Evolutionary conservation across 2,797 vertebrate genomes (phyloP).

Genomic region (Pagetopsis macropterus): DNA sequence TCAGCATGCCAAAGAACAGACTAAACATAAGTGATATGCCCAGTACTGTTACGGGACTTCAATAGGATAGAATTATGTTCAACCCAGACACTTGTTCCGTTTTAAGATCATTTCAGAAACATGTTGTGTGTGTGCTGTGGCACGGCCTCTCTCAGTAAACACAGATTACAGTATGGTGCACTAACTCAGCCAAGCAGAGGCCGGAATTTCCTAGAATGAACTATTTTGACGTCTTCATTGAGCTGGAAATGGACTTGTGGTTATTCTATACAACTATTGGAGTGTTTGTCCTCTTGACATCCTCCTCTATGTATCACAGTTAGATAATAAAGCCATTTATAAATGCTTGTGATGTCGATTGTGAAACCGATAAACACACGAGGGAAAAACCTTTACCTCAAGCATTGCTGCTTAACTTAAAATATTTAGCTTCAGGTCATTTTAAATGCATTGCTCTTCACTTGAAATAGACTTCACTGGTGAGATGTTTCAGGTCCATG

Average conservation of each 20-base stretch:
- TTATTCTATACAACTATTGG: constrained; percentile 61
- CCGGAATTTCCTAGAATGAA: constrained; percentile 60
- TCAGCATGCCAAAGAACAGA: constrained; percentile 67
- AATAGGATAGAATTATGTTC: constrained; percentile 48
- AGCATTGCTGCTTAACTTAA: constrained; percentile 20
- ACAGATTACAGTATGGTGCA: constrained; percentile 6
- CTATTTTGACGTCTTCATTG: constrained; percentile 61
- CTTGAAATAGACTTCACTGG: constrained; percentile 8
- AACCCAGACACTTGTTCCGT: constrained; percentile 40
- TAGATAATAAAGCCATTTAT: constrained; percentile 65
- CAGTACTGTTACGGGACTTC: constrained; percentile 31
- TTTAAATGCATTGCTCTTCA: constrained; percentile 27
- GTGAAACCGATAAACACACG: constrained; percentile 48
- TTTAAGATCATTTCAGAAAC: constrained; percentile 45
- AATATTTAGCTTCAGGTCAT: constrained; percentile 25
- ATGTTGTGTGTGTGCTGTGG: constrained; percentile 37
- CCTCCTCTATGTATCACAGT: constrained; percentile 46
- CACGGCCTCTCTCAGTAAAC: constrained; percentile 27
- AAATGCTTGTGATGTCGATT: constrained; percentile 44
- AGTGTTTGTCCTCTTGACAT: constrained; percentile 55
- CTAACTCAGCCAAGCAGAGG: constrained; percentile 48
- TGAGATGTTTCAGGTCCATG: constrained; percentile 15
- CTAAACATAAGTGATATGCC: constrained; percentile 69
- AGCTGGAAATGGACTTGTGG: constrained; percentile 68
- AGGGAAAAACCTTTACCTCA: constrained; percentile 29